Evolutionary conservation across 2,797 vertebrate species (phyloP).

Genomic region (Myripristis murdjan): DNA sequence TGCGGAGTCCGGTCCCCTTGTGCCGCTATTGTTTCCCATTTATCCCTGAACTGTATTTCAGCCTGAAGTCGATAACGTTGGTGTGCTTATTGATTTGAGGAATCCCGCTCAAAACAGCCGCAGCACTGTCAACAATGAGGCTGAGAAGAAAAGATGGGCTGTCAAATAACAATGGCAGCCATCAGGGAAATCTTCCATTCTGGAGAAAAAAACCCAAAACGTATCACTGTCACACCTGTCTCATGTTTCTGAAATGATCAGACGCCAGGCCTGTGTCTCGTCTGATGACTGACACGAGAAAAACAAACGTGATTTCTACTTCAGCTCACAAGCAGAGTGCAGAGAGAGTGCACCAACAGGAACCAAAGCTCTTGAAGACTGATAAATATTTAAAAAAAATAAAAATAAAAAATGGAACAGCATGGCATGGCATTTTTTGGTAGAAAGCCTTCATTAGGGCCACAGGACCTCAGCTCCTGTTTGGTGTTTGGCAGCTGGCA

Average conservation of each 20-base stretch:
- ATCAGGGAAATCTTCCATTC: not conserved
- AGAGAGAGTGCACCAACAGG: too few relatives aligned
- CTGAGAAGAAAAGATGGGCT: not conserved
- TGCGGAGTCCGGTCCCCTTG: conserved; percentile 9
- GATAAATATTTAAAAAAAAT: too few relatives aligned
- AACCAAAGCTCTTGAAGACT: too few relatives aligned
- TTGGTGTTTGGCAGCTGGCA: too few relatives aligned
- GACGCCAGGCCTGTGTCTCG: not conserved
- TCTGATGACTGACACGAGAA: not conserved
- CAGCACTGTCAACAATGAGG: too few relatives aligned
- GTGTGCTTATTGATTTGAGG: not conserved
- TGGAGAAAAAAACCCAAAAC: not conserved
- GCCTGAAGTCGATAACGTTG: not conserved
- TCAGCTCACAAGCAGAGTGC: too few relatives aligned
- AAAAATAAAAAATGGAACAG: too few relatives aligned
- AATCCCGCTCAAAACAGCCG: not conserved
- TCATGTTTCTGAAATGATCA: not conserved
- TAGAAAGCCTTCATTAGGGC: too few relatives aligned
- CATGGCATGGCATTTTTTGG: too few relatives aligned
- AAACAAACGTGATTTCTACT: not conserved
- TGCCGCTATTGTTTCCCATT: conserved; percentile 33
- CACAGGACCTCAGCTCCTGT: too few relatives aligned
- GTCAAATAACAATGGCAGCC: not conserved
- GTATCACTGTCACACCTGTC: not conserved
- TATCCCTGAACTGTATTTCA: not conserved